Conservation (phyloP, 1,140 invertebrate species). For the Drosophila tani region DNA sequence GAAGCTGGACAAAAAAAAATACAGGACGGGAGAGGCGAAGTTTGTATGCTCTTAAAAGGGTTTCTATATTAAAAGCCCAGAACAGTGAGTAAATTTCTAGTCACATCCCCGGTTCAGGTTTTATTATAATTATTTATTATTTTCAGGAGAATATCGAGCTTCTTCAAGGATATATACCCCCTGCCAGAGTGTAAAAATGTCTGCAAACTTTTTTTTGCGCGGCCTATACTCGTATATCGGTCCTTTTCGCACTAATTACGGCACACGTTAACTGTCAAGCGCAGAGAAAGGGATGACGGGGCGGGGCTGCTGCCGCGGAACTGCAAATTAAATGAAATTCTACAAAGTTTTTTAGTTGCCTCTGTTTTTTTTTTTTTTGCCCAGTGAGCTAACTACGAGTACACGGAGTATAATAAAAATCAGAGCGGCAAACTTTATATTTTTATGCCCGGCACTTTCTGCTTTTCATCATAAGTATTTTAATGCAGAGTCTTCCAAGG, state of each 20-base stretch:
- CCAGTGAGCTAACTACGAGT: slow-evolving; percentile 6
- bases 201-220: slow-evolving; percentile 58
- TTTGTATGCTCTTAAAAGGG: background rate
- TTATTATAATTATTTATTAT: no score
- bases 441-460: background rate
- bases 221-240: slow-evolving; percentile 28
- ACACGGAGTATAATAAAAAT: slow-evolving; percentile 12
- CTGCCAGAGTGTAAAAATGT: slow-evolving; percentile 19
- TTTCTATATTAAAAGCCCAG: no score
- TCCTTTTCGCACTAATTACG: slow-evolving; percentile 52
- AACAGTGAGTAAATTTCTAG: no score
- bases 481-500: background rate
- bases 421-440: slow-evolving; percentile 1
- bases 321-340: slow-evolving; percentile 53
- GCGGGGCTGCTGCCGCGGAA: slow-evolving; percentile 8
- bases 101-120: no score
- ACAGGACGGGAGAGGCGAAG: background rate
- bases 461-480: background rate
- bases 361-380: background rate
- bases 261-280: slow-evolving; percentile 49
- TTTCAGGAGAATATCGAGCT: no score
- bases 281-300: background rate
- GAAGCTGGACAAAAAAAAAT: slow-evolving; percentile 5
- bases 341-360: slow-evolving; percentile 34
- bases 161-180: background rate